Base-by-base conservation (phyloP, 1,140 invertebrate species). In the Brachionus paranguensis region DNA sequence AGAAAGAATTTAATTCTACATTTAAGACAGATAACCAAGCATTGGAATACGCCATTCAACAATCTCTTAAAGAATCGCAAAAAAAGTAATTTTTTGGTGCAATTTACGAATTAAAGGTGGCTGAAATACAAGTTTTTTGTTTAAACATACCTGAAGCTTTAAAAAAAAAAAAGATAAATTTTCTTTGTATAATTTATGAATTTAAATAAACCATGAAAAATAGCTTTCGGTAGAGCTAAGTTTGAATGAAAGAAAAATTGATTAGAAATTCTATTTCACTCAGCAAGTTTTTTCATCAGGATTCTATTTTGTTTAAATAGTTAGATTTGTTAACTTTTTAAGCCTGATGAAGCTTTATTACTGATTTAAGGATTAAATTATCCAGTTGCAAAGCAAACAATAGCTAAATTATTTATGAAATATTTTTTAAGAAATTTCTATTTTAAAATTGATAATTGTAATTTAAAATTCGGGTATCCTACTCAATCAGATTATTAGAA, bases 21-120 rank as follows among this genome's bases (percentile, higher is more conserved):
- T 14, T 64, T 64, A 64, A 81, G 78, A 64, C 50, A 29, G 78
- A 81, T 64, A 64, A 24, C 27, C 53, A 81, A 68, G 78, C 78
- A 17, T 68, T 81, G 11, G 78, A 81, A 47, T 68, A 65, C 8
- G 78, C 78, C 5, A 60, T 81, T 37, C 20, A 68, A 37, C 27
- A 64, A 6, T 81, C 78, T 3, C 20, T 76, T n/a, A 47, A 50
- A 50, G 78, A 60, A 64, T 64, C 64, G 1, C 10, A 17, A 60
- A 37, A 64, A 20, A 60, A 64, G 78, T 81, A 81, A 12, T 11
- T 17, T 74, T 17, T 43, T 47, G 14, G 45, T n/a, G 11, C 3
- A n/a, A n/a, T 47, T 47, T 47, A 12, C 14, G 11, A n/a, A 47
- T 47, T 47, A 12, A 47, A 47, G 14, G 45, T 47, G 45, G 14